Evolutionary conservation across 2,797 vertebrate species (phyloP).

Genomic region (Apogon hyalosoma): DNA sequence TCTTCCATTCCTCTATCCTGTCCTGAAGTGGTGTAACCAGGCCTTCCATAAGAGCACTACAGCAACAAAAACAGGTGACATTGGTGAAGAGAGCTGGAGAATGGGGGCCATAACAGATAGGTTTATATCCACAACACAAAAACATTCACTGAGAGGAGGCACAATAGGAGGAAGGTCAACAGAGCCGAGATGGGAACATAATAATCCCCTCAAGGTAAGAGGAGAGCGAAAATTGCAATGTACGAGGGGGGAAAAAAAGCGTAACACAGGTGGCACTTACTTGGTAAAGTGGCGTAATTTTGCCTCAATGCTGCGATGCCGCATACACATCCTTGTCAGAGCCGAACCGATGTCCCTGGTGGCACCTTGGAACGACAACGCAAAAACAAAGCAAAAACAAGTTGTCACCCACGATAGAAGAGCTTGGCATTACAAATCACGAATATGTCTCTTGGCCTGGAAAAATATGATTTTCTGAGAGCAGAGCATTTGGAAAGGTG

Average conservation of each 20-base stretch:
- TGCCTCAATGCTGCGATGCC: conserved; percentile 96
- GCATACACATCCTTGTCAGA: conserved; percentile 97
- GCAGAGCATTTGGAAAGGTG: conserved; percentile 18
- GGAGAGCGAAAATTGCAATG: conserved; percentile 9
- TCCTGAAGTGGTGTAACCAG: conserved; percentile 96
- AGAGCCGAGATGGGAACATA: conserved; percentile 6
- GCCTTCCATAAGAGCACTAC: conserved; percentile 95
- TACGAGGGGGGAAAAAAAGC: background rate
- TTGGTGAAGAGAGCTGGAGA: conserved; percentile 1
- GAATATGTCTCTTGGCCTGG: background rate
- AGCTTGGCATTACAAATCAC: conserved; percentile 12
- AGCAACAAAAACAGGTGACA: conserved; percentile 21
- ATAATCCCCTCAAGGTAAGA: conserved; percentile 21
- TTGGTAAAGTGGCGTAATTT: conserved; percentile 98
- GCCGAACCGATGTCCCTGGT: conserved; percentile 95
- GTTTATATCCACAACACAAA: conserved; percentile 20
- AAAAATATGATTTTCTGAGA: conserved; percentile 6
- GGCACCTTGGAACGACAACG: conserved; percentile 84
- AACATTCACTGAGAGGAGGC: conserved; percentile 19
- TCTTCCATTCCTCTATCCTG: conserved; percentile 98
- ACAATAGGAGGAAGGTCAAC: conserved; percentile 34
- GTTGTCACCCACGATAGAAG: background rate
- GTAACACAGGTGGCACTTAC: conserved; percentile 76
- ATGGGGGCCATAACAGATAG: conserved; percentile 28
- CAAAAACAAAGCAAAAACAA: conserved; percentile 30